Evolutionary conservation across 2,797 vertebrate genomes (phyloP).

Genomic region (Triplophysa bombifrons): DNA sequence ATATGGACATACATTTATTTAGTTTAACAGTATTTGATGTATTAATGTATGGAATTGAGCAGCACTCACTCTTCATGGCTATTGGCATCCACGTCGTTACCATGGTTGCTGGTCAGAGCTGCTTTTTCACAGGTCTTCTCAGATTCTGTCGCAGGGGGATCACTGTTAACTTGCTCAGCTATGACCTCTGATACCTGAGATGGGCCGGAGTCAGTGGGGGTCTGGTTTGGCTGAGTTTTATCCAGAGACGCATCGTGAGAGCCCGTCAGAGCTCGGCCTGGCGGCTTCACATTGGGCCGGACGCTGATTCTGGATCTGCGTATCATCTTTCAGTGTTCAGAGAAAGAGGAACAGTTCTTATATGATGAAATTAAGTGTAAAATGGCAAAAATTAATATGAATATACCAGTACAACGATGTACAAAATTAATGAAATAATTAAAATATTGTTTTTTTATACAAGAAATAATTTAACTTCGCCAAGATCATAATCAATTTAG

Average conservation of each 20-base stretch:
- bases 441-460: too few species aligned
- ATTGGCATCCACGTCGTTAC: conserved; percentile 35
- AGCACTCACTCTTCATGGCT: conserved; percentile 32
- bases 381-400: too few species aligned
- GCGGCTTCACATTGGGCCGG: conserved; percentile 83
- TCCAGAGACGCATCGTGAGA: conserved; percentile 61
- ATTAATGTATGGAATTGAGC: neutral
- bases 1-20: neutral
- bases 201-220: conserved; percentile 30
- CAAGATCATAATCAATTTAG: neutral
- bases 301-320: conserved; percentile 87
- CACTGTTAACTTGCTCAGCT: conserved; percentile 31
- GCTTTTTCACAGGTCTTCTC: conserved; percentile 44
- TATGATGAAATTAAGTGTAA: too few species aligned
- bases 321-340: conserved; percentile 75
- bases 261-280: conserved; percentile 62
- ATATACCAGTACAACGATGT: too few species aligned
- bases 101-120: conserved; percentile 5
- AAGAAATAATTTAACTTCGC: too few species aligned
- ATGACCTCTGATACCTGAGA: conserved; percentile 17
- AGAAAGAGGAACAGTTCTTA: neutral
- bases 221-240: neutral
- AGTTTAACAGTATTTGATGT: too few species aligned
- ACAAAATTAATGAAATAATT: too few species aligned
- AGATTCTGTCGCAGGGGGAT: neutral